phyloP scores from a whole-genome alignment of 2,113 vertebrate genomes.

The Pardalotus punctatus region DNA sequence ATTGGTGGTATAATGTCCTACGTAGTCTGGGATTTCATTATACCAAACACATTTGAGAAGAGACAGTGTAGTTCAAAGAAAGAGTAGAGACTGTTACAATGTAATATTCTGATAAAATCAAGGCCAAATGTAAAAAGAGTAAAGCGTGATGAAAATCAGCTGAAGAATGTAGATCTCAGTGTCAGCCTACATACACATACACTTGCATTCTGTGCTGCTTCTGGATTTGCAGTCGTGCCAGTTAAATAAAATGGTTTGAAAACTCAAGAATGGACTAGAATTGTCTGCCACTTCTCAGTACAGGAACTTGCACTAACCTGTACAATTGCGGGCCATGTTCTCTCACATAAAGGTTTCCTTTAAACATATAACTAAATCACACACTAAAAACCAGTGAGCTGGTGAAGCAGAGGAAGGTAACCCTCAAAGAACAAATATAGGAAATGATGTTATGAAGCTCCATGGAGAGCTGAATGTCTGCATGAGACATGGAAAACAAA shows the following conservation, averaged over 20 bases:
- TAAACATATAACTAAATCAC: not conserved
- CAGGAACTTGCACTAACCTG: not conserved
- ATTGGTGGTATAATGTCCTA: not conserved
- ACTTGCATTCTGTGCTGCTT: not conserved
- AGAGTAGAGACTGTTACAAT: not conserved
- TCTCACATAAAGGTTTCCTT: not conserved
- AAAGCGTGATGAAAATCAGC: not conserved
- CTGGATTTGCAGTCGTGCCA: not conserved
- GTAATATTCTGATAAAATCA: not conserved
- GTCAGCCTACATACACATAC: not conserved
- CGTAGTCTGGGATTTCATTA: not conserved
- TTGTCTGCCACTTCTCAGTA: not conserved
- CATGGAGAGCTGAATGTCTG: not conserved
- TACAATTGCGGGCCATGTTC: not conserved
- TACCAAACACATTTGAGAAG: not conserved
- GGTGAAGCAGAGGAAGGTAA: not conserved
- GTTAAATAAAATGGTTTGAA: not conserved
- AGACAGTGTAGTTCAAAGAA: not conserved
- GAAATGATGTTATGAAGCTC: not conserved
- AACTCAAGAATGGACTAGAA: not conserved
- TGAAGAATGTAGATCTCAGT: not conserved
- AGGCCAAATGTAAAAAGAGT: not conserved
- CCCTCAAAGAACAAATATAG: not conserved
- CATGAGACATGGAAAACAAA: not conserved
- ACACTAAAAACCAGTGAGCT: not conserved